These are phyloP conservation scores for Mycalesis mineus DNA, from an alignment of 2,888 invertebrate species.

Conservation along the genomic window DNA sequence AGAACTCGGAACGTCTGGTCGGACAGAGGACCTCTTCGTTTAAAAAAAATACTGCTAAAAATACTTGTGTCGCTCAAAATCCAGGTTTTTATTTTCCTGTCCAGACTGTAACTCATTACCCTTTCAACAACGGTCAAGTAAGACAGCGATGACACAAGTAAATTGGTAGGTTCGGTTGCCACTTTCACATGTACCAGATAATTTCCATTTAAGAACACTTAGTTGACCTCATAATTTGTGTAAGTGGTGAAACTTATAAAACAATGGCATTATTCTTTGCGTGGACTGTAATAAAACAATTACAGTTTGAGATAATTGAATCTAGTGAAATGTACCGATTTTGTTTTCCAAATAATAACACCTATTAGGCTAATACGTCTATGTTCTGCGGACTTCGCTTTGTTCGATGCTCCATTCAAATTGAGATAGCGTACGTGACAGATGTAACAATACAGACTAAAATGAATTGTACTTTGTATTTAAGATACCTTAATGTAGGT, in stretches of 20 bases:
- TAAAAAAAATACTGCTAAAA: too few relatives aligned
- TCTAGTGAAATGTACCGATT: slow-evolving; percentile 27
- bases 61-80: too few relatives aligned
- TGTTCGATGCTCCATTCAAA: background rate
- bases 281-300: slow-evolving; percentile 26
- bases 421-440: too few relatives aligned
- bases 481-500: too few relatives aligned
- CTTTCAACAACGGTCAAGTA: background rate
- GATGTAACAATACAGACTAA: too few relatives aligned
- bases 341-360: slow-evolving; percentile 20
- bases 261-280: slow-evolving; percentile 20
- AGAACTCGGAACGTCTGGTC: too few relatives aligned
- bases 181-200: slow-evolving; percentile 5
- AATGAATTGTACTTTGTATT: too few relatives aligned
- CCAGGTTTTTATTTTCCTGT: too few relatives aligned
- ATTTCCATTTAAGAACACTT: background rate
- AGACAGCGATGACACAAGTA: slow-evolving; percentile 1
- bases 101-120: background rate
- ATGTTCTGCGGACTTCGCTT: slow-evolving; percentile 6
- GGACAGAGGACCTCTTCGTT: too few relatives aligned
- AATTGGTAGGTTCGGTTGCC: background rate
- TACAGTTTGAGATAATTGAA: slow-evolving; percentile 28
- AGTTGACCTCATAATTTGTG: background rate
- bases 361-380: slow-evolving; percentile 8
- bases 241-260: slow-evolving; percentile 20